Percentiles rank a stretch among this genome's conserved stretches.
Conservation (phyloP, 2,113 vertebrate species). For the Neodon shergylaensis region DNA sequence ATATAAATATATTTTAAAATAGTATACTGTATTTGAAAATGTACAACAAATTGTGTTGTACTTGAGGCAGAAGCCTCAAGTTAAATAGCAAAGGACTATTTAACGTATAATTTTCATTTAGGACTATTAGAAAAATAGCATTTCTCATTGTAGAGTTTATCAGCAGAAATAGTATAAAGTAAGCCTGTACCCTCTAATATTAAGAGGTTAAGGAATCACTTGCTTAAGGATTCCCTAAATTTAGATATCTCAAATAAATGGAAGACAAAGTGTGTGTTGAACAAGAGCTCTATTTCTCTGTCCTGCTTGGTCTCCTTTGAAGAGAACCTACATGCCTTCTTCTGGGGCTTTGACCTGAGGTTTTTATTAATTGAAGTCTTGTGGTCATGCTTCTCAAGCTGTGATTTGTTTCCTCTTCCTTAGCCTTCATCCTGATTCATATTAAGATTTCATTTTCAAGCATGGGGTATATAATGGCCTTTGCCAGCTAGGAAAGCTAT, state of each 20-base stretch:
- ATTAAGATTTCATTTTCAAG: slow-evolving; percentile 78
- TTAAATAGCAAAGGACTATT: neutral
- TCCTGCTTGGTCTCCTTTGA: slow-evolving; percentile 30
- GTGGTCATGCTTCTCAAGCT: slow-evolving; percentile 55
- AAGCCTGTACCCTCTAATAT: neutral
- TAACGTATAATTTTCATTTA: slow-evolving; percentile 64
- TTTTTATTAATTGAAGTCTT: slow-evolving; percentile 70
- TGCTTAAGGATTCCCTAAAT: slow-evolving; percentile 72
- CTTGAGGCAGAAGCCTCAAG: neutral
- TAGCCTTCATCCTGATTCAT: slow-evolving; percentile 72
- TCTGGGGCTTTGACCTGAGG: slow-evolving; percentile 60
- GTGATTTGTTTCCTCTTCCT: slow-evolving; percentile 51
- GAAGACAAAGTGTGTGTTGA: slow-evolving; percentile 24
- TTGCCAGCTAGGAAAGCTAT: slow-evolving; percentile 80
- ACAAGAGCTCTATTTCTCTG: slow-evolving; percentile 58
- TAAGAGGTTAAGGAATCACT: slow-evolving; percentile 59
- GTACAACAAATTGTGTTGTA: neutral
- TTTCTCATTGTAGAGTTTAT: slow-evolving; percentile 49
- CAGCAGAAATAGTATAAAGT: slow-evolving; percentile 54
- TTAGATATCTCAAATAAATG: slow-evolving; percentile 71
- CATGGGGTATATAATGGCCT: slow-evolving; percentile 57
- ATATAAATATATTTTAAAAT: neutral
- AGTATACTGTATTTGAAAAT: neutral
- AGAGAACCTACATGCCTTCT: slow-evolving; percentile 54
- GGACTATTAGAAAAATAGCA: slow-evolving; percentile 65